phyloP scores from a whole-genome alignment of 2,888 invertebrate species.

The Crepidodera aurea region DNA sequence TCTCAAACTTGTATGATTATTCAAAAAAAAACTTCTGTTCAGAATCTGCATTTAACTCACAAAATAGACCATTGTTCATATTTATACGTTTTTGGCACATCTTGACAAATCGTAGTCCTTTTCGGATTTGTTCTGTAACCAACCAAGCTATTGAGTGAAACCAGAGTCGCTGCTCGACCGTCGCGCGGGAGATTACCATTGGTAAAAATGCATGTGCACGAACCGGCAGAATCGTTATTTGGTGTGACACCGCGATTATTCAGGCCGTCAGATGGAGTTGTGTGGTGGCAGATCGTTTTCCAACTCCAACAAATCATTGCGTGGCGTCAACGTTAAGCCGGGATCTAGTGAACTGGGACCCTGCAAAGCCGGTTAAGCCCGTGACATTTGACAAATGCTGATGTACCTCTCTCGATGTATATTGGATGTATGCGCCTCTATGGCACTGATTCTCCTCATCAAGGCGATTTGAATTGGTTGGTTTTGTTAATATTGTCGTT shows the following conservation, averaged over 20 bases:
- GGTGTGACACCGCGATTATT: conserved; percentile 47
- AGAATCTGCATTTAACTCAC: too few species aligned
- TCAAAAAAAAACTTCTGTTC: too few species aligned
- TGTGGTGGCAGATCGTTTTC: conserved; percentile 38
- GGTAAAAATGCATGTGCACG: conserved; percentile 53
- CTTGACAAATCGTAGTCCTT: too few species aligned
- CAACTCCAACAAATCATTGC: conserved; percentile 59
- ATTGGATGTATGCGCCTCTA: conserved; percentile 12
- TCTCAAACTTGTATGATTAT: too few species aligned
- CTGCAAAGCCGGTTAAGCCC: conserved; percentile 38
- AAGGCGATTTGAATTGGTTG: background rate
- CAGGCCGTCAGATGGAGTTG: conserved; percentile 37
- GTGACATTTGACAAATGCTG: conserved; percentile 43
- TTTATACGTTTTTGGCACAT: too few species aligned
- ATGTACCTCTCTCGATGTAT: conserved; percentile 32
- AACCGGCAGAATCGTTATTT: conserved; percentile 49
- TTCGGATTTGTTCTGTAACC: too few species aligned
- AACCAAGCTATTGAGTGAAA: too few species aligned
- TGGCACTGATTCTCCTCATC: conserved; percentile 15
- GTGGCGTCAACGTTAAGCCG: conserved; percentile 53
- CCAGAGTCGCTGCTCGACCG: conserved; percentile 3
- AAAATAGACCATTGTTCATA: too few species aligned
- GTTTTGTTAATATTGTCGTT: background rate
- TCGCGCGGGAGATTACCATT: conserved; percentile 43
- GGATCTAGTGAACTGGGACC: conserved; percentile 33